Evolutionary conservation across 2,797 vertebrate genomes (phyloP).

Genomic region (Gymnocypris eckloni): DNA sequence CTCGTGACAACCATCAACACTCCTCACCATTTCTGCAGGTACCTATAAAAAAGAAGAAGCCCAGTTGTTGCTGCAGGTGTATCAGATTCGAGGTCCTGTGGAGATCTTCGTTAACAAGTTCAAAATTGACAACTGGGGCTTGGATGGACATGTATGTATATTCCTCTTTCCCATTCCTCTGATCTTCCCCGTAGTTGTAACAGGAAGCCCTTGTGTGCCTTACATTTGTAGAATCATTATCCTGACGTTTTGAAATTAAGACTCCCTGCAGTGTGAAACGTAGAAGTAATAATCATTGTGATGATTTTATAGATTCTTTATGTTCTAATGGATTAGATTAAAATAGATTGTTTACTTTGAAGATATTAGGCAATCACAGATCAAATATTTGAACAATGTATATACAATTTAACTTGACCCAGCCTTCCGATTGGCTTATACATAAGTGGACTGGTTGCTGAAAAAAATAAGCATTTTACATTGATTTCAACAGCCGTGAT

Average conservation of each 20-base stretch:
- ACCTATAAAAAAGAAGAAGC: constrained; percentile 93
- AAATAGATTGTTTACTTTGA: constrained; percentile 33
- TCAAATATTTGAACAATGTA: constrained; percentile 8
- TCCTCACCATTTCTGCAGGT: constrained; percentile 73
- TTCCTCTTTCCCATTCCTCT: background rate
- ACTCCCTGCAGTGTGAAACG: constrained; percentile 15
- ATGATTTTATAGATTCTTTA: constrained; percentile 3
- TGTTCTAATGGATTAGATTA: constrained; percentile 19
- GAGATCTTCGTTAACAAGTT: constrained; percentile 97
- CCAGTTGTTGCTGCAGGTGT: constrained; percentile 93
- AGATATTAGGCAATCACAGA: constrained; percentile 15
- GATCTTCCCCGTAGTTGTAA: background rate
- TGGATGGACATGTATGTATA: constrained; percentile 93
- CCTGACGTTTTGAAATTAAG: background rate
- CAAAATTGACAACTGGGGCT: constrained; percentile 94
- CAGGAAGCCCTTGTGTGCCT: background rate
- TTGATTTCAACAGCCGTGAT: constrained; percentile 22
- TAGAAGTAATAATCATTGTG: constrained; percentile 20
- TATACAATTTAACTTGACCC: background rate
- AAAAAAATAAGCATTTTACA: background rate
- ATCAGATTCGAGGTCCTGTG: constrained; percentile 90
- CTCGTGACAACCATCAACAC: background rate
- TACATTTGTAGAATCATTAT: background rate
- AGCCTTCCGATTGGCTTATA: background rate
- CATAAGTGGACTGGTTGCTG: background rate